Evolutionary conservation across 2,113 vertebrate genomes (phyloP), one percentile per base, ranked within the genome.

Genomic region (Dicaeum eximium): DNA sequence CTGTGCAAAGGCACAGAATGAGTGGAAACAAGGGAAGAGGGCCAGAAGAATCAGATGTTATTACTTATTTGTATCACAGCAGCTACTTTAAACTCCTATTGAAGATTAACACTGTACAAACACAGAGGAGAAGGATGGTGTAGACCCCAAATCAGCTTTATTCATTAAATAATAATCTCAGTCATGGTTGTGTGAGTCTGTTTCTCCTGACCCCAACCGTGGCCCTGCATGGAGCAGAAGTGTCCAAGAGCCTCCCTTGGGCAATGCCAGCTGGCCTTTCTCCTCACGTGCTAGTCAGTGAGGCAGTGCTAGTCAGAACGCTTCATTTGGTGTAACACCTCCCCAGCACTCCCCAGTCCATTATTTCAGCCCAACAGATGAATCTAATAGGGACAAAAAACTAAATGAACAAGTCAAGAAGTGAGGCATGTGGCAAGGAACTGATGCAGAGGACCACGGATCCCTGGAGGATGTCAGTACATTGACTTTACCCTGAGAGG

Each of bases 241-340:
- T 78, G 27, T 45, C 62, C 58, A 48, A 44, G 35, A 56, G 22
- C 16, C 8, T 90, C 23, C 25, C 42, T 18, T n/a, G 23, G 0
- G 9, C 20, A 10, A 28, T 40, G 22, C 40, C 64, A 73, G 27
- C 31, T 91, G 53, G 17, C 37, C 22, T 57, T 82, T 28, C 38
- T 67, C 21, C 35, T 57, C 1, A 1, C 23, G 81, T 38, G 38
- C 38, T 38, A 38, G 38, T 38, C 12, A 38, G 38, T 38, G 38
- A 30, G 38, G 11, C 0, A 3, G 8, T 24, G 42, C 30, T 44
- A 40, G 28, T 40, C 48, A 45, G n/a, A 86, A 50, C 0, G 0
- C 24, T 69, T 35, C 8, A 10, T 38, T 62, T 58, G 9, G 9
- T 45, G 1, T 28, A 85, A 74, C 21, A 78, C 12, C 27, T 79